A percentile compares a stretch with the other conserved stretches of the same genome.
Conservation (phyloP, 2,797 vertebrate species). For the Acanthornis magna region DNA sequence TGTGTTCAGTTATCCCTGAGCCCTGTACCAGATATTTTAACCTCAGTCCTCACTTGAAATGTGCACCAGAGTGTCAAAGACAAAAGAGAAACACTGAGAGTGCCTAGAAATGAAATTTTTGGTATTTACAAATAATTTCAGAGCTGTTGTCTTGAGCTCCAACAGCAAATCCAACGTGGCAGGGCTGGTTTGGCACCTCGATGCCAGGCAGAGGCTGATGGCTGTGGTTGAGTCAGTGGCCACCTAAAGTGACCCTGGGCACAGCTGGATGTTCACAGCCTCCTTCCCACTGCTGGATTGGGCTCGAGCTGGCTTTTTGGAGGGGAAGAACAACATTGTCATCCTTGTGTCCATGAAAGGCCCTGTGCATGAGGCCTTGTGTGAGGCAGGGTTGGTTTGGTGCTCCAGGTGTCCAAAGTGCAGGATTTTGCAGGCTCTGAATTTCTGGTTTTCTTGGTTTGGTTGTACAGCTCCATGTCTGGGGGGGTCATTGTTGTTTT, state of each 20-base stretch:
- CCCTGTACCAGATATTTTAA: background rate
- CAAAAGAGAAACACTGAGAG: background rate
- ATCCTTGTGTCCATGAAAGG: accelerated
- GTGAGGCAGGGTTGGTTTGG: background rate
- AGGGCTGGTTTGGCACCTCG: accelerated
- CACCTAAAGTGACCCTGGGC: background rate
- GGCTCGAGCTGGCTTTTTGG: background rate
- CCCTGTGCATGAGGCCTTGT: background rate
- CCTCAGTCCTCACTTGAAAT: background rate
- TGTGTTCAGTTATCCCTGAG: background rate
- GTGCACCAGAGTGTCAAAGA: background rate
- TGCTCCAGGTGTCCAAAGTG: background rate
- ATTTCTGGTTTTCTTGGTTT: background rate
- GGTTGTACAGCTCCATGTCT: accelerated
- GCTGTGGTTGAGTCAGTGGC: background rate
- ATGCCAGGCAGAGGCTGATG: background rate
- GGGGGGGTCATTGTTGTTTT: background rate
- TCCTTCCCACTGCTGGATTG: background rate
- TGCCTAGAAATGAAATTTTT: background rate
- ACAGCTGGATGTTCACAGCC: background rate
- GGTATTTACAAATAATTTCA: background rate
- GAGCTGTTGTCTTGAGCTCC: background rate
- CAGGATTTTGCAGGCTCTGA: background rate
- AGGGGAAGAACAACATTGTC: background rate
- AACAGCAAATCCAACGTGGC: accelerated